These are phyloP conservation scores for Rhynchopsitta pachyrhyncha DNA, from an alignment of 2,113 vertebrate genomes.

Conservation along the genomic window DNA sequence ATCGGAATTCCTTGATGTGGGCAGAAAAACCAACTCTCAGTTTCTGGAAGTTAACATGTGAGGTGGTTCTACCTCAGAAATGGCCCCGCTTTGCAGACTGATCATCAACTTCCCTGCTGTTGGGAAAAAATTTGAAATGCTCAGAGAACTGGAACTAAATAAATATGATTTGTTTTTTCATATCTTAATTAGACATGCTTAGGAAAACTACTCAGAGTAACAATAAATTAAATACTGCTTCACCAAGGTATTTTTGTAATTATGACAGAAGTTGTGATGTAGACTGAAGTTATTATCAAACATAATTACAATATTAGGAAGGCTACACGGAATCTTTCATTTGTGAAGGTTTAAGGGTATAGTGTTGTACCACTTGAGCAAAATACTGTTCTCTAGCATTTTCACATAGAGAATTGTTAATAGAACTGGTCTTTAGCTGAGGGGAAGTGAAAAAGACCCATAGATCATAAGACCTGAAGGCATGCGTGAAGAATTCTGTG, in stretches of 20 bases:
- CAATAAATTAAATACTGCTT: background rate
- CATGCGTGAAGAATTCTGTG: background rate
- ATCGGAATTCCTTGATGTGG: background rate
- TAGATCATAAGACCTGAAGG: background rate
- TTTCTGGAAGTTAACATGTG: background rate
- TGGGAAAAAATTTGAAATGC: background rate
- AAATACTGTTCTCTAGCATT: background rate
- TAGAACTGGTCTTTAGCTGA: slow-evolving; percentile 52
- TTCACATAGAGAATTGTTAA: background rate
- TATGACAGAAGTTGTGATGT: background rate
- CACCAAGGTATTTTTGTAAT: background rate
- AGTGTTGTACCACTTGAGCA: background rate
- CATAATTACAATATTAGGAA: background rate
- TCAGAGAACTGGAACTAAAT: background rate
- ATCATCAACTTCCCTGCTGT: background rate
- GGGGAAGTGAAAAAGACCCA: slow-evolving; percentile 2
- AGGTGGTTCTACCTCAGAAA: background rate
- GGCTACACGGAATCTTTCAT: background rate
- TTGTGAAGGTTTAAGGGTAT: background rate
- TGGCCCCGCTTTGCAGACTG: rapidly evolving
- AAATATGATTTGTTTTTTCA: background rate
- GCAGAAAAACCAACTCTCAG: rapidly evolving
- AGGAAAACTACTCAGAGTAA: background rate
- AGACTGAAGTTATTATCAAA: background rate
- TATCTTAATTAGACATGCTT: background rate